phyloP scores from a whole-genome alignment of 2,797 vertebrate species.

The Prunella strophiata region DNA sequence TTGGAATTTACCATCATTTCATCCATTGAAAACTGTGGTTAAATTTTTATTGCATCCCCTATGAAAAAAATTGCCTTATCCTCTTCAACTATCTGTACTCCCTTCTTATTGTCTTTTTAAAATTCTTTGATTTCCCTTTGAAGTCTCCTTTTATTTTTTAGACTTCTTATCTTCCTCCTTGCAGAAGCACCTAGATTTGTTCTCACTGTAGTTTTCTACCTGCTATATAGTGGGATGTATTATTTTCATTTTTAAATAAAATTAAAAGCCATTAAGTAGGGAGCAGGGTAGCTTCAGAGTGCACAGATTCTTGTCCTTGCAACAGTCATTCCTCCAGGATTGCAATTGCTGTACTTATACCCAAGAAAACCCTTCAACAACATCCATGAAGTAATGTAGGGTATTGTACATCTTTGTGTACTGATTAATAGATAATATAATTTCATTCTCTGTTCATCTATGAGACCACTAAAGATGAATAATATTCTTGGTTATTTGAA shows the following conservation, averaged over 20 bases:
- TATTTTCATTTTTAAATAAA: background rate
- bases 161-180: background rate
- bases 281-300: background rate
- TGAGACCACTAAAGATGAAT: background rate
- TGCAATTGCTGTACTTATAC: background rate
- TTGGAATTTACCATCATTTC: background rate
- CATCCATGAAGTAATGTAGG: background rate
- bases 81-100: background rate
- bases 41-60: background rate
- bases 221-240: background rate
- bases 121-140: background rate
- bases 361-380: background rate
- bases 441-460: background rate
- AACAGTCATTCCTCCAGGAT: background rate
- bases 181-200: background rate
- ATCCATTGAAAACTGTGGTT: background rate
- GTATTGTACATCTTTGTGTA: background rate
- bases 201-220: background rate
- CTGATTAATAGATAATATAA: background rate
- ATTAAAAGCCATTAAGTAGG: background rate
- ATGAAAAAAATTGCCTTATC: background rate
- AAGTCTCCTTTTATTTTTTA: background rate
- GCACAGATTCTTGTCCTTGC: background rate
- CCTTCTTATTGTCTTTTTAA: background rate
- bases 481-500: background rate